These are phyloP conservation scores for Helarctos malayanus DNA, from an alignment of 2,797 vertebrate genomes.

Conservation along the genomic window DNA sequence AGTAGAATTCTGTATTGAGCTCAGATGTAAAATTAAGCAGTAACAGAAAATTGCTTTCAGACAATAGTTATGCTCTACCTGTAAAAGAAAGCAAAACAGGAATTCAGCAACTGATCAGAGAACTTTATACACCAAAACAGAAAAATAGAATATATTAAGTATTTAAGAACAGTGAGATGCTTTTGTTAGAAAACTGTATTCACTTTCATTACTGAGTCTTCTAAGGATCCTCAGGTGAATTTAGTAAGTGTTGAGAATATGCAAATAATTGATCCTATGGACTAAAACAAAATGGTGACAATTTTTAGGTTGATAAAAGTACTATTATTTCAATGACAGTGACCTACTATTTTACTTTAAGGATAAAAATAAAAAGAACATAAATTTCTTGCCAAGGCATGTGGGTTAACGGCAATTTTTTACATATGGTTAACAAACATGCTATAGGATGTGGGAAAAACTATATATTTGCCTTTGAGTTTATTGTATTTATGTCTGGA, in stretches of 20 bases:
- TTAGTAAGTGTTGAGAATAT: neutral
- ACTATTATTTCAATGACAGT: neutral
- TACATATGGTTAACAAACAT: neutral
- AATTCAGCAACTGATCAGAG: neutral
- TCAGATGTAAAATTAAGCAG: conserved; percentile 28
- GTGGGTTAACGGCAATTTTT: neutral
- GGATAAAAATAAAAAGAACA: neutral
- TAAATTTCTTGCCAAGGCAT: neutral
- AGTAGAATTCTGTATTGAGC: neutral
- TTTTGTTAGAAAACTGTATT: neutral
- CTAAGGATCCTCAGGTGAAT: neutral
- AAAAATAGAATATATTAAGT: neutral
- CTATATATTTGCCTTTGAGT: neutral
- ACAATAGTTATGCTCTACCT: neutral
- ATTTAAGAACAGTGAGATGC: neutral
- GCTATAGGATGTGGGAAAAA: neutral
- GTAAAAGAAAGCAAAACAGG: neutral
- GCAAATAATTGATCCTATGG: neutral
- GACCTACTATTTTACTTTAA: neutral
- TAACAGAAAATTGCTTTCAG: neutral
- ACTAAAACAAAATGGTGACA: neutral
- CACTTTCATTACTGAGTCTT: neutral
- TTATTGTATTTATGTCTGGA: neutral
- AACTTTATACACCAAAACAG: neutral
- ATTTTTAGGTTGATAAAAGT: neutral